Conservation (phyloP, 2,888 invertebrate genomes). For the Subacronicta megacephala region DNA sequence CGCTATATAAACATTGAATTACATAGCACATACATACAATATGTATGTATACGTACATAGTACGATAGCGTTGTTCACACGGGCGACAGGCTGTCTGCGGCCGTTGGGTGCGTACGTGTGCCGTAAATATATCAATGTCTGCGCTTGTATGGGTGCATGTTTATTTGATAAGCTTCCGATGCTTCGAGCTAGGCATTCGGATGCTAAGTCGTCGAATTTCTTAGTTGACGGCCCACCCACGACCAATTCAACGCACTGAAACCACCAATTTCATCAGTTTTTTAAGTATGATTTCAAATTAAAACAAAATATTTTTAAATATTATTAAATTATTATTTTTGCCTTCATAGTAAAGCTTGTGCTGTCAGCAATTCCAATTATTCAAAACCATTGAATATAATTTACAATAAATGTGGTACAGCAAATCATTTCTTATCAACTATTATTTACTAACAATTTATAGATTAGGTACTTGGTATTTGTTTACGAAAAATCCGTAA, state of each 20-base stretch:
- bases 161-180: constrained; percentile 88
- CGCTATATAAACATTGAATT: constrained; percentile 80
- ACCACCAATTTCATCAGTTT: constrained; percentile 12
- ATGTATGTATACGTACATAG: constrained; percentile 80
- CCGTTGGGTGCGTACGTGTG: constrained; percentile 80
- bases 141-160: constrained; percentile 81
- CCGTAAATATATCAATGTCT: constrained; percentile 76
- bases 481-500: background rate
- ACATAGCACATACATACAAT: constrained; percentile 74
- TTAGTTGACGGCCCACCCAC: constrained; percentile 78
- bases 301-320: no score
- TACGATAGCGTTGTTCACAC: constrained; percentile 84
- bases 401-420: no score
- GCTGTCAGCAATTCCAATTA: no score
- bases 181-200: constrained; percentile 82
- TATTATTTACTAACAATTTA: no score
- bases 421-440: no score
- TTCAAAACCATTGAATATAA: no score
- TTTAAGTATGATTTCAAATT: constrained; percentile 8
- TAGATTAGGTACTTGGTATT: no score
- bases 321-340: no score
- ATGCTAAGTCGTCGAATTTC: constrained; percentile 82
- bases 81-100: constrained; percentile 89
- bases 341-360: background rate
- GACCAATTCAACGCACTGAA: constrained; percentile 34